A percentile compares a stretch with the other conserved stretches of the same genome.
phyloP scores from a whole-genome alignment of 2,113 vertebrate genomes.

The Mesoclemmys tuberculata region DNA sequence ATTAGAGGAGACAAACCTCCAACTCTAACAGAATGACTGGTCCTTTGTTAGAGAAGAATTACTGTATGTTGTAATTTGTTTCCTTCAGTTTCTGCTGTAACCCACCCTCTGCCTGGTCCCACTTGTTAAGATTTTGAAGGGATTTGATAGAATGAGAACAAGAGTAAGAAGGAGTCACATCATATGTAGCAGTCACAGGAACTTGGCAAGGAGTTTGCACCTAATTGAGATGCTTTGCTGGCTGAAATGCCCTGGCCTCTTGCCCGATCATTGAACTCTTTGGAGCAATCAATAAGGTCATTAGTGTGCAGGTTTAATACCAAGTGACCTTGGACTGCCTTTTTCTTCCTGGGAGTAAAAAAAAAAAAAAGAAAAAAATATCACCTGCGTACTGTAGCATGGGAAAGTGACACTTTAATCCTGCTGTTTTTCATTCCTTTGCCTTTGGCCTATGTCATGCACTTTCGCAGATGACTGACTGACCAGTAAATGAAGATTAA shows the following conservation, averaged over 20 bases:
- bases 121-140: slow-evolving; percentile 3
- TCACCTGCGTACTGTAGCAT: slow-evolving; percentile 60
- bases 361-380: neutral
- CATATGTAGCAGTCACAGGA: slow-evolving; percentile 32
- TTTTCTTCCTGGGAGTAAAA: slow-evolving; percentile 58
- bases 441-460: slow-evolving; percentile 38
- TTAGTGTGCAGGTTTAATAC: slow-evolving; percentile 78
- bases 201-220: slow-evolving; percentile 66
- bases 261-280: slow-evolving; percentile 70
- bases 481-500: slow-evolving; percentile 77
- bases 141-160: slow-evolving; percentile 44
- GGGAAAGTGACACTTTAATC: slow-evolving; percentile 76
- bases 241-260: slow-evolving; percentile 69
- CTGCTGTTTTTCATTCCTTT: slow-evolving; percentile 57
- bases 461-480: slow-evolving; percentile 74
- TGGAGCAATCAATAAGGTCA: slow-evolving; percentile 74
- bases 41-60: neutral
- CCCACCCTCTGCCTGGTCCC: neutral
- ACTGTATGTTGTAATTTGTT: neutral
- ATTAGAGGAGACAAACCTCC: neutral
- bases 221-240: slow-evolving; percentile 78
- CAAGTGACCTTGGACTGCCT: slow-evolving; percentile 61
- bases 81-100: neutral
- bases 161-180: neutral
- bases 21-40: neutral